Evolutionary conservation across 2,113 vertebrate genomes (phyloP).

Genomic region (Lamprologus sp.): DNA sequence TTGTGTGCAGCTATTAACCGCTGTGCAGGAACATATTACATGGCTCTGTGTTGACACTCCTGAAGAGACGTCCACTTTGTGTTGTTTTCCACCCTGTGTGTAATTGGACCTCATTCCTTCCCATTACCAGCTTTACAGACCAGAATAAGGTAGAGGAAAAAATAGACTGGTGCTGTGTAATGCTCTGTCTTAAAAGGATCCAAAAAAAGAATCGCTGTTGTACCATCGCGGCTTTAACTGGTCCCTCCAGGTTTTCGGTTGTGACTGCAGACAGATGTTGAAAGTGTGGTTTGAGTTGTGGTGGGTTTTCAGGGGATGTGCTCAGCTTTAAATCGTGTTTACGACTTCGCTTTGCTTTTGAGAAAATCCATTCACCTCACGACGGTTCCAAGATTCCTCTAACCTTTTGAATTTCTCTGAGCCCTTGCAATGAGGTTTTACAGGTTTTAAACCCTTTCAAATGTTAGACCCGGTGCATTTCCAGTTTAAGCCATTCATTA

Average conservation of each 20-base stretch:
- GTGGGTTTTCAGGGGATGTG: background rate
- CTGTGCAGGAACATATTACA: background rate
- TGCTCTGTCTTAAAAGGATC: background rate
- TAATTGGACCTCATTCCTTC: background rate
- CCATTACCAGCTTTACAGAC: background rate
- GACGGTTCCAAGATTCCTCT: background rate
- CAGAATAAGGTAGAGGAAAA: background rate
- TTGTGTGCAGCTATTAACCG: background rate
- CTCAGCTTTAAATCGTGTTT: slow-evolving; percentile 20
- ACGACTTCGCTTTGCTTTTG: background rate
- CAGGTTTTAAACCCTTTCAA: background rate
- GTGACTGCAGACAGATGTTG: background rate
- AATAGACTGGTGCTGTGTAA: background rate
- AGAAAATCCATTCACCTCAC: background rate
- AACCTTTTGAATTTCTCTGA: background rate
- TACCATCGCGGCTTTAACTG: background rate
- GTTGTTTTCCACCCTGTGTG: background rate
- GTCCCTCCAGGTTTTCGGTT: background rate
- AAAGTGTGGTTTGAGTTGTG: slow-evolving; percentile 1
- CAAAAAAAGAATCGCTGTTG: background rate
- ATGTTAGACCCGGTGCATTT: background rate
- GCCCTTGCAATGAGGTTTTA: background rate
- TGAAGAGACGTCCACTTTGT: background rate
- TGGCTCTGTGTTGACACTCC: background rate
- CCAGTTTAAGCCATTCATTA: background rate